phyloP scores from a whole-genome alignment of 2,113 vertebrate species.

The Dicerorhinus sumatrensis region DNA sequence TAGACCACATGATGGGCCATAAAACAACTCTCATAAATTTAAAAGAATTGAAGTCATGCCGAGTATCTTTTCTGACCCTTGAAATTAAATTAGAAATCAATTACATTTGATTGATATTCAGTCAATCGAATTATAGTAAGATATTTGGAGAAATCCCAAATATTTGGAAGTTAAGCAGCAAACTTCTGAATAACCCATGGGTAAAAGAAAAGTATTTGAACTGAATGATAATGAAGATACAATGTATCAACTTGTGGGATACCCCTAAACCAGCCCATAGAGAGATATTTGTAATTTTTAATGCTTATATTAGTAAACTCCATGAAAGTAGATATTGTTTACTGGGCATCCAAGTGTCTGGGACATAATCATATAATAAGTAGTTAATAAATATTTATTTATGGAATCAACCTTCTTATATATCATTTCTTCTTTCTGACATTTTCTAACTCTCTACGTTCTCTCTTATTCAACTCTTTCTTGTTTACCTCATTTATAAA shows the following conservation, averaged over 20 bases:
- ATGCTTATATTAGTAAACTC: not conserved
- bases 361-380: not conserved
- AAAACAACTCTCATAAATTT: not conserved
- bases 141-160: not conserved
- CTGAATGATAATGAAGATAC: not conserved
- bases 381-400: not conserved
- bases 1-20: not conserved
- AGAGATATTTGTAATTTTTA: not conserved
- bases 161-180: not conserved
- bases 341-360: not conserved
- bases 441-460: not conserved
- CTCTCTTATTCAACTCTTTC: not conserved
- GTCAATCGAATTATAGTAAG: not conserved
- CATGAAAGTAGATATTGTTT: not conserved
- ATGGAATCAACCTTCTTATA: not conserved
- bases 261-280: not conserved
- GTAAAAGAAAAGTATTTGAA: not conserved
- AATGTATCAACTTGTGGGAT: not conserved
- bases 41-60: not conserved
- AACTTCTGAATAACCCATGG: not conserved
- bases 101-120: not conserved
- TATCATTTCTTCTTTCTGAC: not conserved
- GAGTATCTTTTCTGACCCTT: not conserved
- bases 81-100: not conserved
- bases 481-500: slow-evolving; percentile 10